Evolutionary conservation across 92 coral and sea anemone genomes (phyloP).

Genomic region (Zoanthus gigantus): DNA sequence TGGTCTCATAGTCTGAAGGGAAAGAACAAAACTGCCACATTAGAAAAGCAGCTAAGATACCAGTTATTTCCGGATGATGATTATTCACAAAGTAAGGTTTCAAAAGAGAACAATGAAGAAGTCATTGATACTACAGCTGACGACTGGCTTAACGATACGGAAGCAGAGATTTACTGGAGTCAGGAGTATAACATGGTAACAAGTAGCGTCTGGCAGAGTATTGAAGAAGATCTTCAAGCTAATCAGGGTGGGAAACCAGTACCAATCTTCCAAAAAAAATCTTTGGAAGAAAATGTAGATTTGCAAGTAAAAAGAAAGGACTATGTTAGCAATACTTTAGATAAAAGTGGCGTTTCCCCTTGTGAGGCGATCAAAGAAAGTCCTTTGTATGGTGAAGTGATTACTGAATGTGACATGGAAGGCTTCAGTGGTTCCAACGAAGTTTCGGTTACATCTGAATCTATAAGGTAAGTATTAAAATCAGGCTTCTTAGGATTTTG

Average conservation of each 20-base stretch:
- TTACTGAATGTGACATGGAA: slow-evolving; percentile 16
- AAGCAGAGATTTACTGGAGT: slow-evolving; percentile 34
- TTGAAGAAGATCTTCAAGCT: slow-evolving; percentile 32
- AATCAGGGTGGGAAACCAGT: not conserved
- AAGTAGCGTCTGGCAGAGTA: slow-evolving; percentile 38
- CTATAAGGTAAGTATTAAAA: slow-evolving; percentile 16
- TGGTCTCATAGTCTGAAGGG: not conserved
- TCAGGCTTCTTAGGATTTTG: not conserved
- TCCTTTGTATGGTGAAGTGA: slow-evolving; percentile 24
- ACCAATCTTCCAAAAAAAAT: not conserved
- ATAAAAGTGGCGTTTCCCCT: not conserved
- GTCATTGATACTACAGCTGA: not conserved
- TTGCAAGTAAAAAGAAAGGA: not conserved
- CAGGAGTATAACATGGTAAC: slow-evolving; percentile 6
- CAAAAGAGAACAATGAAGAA: slow-evolving; percentile 12
- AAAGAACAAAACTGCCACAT: not conserved
- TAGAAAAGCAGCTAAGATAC: slow-evolving; percentile 3
- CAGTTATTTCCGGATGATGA: slow-evolving; percentile 18
- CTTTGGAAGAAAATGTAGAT: not conserved
- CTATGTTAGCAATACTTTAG: not conserved
- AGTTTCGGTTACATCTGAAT: not conserved
- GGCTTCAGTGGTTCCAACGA: not conserved
- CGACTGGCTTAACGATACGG: slow-evolving; percentile 33
- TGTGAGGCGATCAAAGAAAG: slow-evolving; percentile 27
- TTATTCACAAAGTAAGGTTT: not conserved